Evolutionary conservation across 2,888 invertebrate species (phyloP).

Genomic region (Rhopalosiphum nymphaeae): DNA sequence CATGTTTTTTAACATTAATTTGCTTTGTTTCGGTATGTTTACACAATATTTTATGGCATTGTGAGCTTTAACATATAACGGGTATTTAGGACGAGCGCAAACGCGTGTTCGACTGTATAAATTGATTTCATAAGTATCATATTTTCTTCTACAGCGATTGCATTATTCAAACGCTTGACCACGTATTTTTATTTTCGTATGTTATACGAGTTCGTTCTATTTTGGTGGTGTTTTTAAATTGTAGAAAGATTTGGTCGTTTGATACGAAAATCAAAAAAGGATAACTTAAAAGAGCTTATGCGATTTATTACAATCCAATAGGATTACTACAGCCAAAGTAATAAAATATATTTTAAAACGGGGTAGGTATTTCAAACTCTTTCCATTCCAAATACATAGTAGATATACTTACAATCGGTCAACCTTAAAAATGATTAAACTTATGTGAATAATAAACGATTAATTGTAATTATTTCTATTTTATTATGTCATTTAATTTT

Average conservation of each 20-base stretch:
- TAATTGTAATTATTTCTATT: not conserved
- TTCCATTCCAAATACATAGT: not conserved
- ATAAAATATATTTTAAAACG: conserved; percentile 54
- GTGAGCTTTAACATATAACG: too few relatives aligned
- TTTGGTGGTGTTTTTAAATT: conserved; percentile 37
- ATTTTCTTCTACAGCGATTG: too few relatives aligned
- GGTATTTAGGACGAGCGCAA: too few relatives aligned
- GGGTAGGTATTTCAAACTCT: conserved; percentile 12
- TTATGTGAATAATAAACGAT: not conserved
- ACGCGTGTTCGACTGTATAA: too few relatives aligned
- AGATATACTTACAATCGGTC: not conserved
- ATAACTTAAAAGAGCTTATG: conserved; percentile 47
- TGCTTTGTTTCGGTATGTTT: too few relatives aligned
- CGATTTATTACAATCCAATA: conserved; percentile 48
- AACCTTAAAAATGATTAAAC: not conserved
- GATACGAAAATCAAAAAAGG: conserved; percentile 54
- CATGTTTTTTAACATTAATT: too few relatives aligned
- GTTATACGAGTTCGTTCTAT: too few relatives aligned
- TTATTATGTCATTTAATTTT: not conserved
- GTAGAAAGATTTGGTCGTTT: conserved; percentile 44
- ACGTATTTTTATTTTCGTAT: too few relatives aligned
- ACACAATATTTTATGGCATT: too few relatives aligned
- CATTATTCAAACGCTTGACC: too few relatives aligned
- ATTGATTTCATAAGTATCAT: too few relatives aligned
- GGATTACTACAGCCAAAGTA: conserved; percentile 46